Conservation (phyloP, 2,888 invertebrate species). For the Scelioninae gen. 1 region DNA sequence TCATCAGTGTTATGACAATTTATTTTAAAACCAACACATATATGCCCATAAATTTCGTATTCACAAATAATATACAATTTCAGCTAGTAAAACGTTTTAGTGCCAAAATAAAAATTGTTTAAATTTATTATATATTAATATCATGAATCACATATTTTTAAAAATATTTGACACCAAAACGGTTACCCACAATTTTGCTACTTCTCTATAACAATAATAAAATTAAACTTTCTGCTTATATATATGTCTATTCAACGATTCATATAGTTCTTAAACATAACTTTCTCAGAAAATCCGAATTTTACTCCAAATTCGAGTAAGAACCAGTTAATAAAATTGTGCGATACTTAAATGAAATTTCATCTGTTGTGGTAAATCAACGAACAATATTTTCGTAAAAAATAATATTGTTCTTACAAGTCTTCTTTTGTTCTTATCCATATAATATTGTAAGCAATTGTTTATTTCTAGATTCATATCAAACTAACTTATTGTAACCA, state of each 20-base stretch:
- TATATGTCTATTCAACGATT: neutral
- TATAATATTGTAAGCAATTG: no score
- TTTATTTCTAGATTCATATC: no score
- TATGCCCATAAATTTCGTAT: slow-evolving; percentile 17
- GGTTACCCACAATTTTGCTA: neutral
- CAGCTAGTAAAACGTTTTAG: no score
- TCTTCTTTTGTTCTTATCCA: no score
- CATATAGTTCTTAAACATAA: slow-evolving; percentile 13
- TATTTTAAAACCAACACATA: slow-evolving; percentile 10
- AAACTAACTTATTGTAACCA: no score
- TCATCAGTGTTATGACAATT: slow-evolving; percentile 32
- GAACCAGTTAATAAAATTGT: neutral
- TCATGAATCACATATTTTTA: no score
- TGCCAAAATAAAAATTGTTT: no score
- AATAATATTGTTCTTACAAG: no score
- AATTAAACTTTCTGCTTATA: neutral
- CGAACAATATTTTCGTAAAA: neutral
- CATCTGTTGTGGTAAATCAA: slow-evolving; percentile 13
- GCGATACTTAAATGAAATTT: slow-evolving; percentile 13
- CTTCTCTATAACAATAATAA: slow-evolving; percentile 18
- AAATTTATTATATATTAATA: no score
- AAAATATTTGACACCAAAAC: no score
- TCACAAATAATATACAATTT: slow-evolving; percentile 9
- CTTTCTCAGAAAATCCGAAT: neutral
- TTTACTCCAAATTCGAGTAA: neutral